These are phyloP conservation scores for Brassicogethes aeneus DNA, from an alignment of 2,888 invertebrate genomes.

Conservation along the genomic window DNA sequence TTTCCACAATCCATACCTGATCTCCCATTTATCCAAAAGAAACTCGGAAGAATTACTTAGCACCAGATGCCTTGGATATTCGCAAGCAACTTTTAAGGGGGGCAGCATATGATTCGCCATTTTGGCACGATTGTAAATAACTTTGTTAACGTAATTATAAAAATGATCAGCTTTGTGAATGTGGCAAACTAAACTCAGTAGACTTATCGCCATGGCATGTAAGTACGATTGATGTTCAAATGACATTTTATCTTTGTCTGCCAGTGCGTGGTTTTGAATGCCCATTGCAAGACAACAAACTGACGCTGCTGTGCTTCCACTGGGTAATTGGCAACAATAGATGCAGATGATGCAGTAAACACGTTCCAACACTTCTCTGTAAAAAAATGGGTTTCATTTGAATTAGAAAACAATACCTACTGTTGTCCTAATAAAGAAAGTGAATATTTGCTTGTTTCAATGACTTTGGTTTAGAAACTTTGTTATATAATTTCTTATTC, in stretches of 20 bases:
- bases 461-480: no score
- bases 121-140: not conserved
- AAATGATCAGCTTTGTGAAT: not conserved
- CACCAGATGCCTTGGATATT: not conserved
- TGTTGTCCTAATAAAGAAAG: no score
- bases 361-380: not conserved
- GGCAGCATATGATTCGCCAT: not conserved
- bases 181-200: not conserved
- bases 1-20: not conserved
- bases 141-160: not conserved
- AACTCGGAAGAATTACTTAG: not conserved
- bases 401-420: no score
- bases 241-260: not conserved
- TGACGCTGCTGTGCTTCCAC: not conserved
- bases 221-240: not conserved
- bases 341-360: not conserved
- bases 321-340: not conserved
- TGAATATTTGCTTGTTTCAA: no score
- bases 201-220: not conserved
- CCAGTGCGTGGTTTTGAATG: not conserved
- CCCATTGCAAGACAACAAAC: not conserved
- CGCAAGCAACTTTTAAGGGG: not conserved
- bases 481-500: no score
- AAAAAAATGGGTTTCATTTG: no score
- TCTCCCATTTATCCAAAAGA: not conserved